Conservation (phyloP, 2,888 invertebrate species). For the Pseudococcus jackbeardsleyi region DNA sequence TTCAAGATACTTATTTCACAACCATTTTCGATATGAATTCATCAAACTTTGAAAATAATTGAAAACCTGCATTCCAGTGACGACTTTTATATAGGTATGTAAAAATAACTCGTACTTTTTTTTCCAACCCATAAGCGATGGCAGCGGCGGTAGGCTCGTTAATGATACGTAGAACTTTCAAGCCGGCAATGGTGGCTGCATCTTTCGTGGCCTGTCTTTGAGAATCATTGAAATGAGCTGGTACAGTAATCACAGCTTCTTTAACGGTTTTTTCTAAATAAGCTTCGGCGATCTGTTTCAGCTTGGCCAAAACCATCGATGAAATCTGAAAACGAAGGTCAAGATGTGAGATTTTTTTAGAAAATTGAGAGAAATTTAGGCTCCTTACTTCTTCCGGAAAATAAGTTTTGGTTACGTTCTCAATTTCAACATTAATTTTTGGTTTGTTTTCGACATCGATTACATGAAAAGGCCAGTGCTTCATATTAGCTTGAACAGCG, state of each 20-base stretch:
- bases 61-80: too few relatives aligned
- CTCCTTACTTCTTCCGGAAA: constrained; percentile 89
- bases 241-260: constrained; percentile 92
- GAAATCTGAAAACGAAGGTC: constrained; percentile 66
- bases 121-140: constrained; percentile 91
- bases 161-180: constrained; percentile 78
- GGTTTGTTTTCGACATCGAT: constrained; percentile 84
- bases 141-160: constrained; percentile 81
- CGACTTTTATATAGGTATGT: too few relatives aligned
- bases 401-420: constrained; percentile 89
- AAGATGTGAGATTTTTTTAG: too few relatives aligned
- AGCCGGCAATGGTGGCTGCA: constrained; percentile 87
- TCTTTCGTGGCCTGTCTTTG: constrained; percentile 94
- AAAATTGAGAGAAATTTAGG: background rate
- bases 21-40: too few relatives aligned
- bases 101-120: constrained; percentile 73
- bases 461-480: constrained; percentile 94
- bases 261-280: constrained; percentile 86
- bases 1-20: too few relatives aligned
- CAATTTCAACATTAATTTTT: constrained; percentile 86
- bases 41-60: too few relatives aligned
- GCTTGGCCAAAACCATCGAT: constrained; percentile 92
- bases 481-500: constrained; percentile 90
- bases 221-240: constrained; percentile 93
- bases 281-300: constrained; percentile 93